Conservation (phyloP, 2,113 vertebrate species). For the Callaeas wilsoni region DNA sequence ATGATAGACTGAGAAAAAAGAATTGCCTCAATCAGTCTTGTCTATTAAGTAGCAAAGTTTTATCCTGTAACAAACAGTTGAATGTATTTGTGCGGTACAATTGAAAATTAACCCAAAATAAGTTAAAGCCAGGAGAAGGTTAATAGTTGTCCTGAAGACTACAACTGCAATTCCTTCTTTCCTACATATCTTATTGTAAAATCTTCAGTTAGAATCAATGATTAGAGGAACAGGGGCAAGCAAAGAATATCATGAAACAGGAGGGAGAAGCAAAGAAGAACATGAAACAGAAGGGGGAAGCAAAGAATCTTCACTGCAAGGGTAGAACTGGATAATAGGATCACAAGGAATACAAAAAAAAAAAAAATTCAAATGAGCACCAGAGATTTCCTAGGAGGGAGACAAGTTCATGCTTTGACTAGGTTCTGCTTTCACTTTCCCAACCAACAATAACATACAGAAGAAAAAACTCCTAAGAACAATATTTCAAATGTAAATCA, state of each 20-base stretch:
- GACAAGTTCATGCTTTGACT: background rate
- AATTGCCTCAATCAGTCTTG: background rate
- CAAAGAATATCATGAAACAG: background rate
- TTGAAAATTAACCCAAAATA: background rate
- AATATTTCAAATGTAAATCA: background rate
- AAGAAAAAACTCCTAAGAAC: background rate
- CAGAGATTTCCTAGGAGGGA: background rate
- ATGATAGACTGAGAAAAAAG: background rate
- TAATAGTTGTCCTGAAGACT: background rate
- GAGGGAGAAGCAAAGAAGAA: background rate
- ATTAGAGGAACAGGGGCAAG: background rate
- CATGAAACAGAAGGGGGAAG: background rate
- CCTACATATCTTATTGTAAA: background rate
- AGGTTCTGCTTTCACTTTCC: background rate
- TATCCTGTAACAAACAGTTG: background rate
- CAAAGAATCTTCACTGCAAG: background rate
- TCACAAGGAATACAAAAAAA: background rate
- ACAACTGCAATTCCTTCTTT: background rate
- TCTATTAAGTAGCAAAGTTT: background rate
- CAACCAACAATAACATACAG: background rate
- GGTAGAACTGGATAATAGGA: accelerated
- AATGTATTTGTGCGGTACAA: background rate
- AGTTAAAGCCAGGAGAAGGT: background rate
- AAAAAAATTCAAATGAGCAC: background rate
- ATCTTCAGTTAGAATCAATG: background rate